phyloP scores from a whole-genome alignment of 1,140 invertebrate species.

The Drosophila nigromelanica region DNA sequence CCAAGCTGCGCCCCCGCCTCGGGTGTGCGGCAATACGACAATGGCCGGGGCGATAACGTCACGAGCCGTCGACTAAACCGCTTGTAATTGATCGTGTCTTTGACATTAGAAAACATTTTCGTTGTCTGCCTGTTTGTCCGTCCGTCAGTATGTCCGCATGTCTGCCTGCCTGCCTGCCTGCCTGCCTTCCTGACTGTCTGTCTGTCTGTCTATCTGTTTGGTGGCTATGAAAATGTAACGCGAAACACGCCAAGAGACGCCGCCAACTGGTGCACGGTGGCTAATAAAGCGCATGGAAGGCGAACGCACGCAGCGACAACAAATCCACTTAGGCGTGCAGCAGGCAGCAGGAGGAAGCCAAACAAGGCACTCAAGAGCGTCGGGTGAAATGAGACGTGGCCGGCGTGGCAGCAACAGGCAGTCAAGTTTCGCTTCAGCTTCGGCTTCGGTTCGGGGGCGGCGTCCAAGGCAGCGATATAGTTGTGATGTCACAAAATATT shows the following conservation, averaged over 20 bases:
- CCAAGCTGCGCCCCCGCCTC: neutral
- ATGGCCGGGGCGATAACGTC: slow-evolving; percentile 33
- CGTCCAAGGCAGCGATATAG: neutral
- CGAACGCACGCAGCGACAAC: slow-evolving; percentile 49
- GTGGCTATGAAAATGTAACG: slow-evolving; percentile 47
- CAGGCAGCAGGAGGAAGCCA: slow-evolving; percentile 44
- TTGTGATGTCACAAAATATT: too few species aligned
- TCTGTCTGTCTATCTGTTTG: slow-evolving; percentile 3
- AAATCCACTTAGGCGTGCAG: slow-evolving; percentile 57
- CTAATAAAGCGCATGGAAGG: slow-evolving; percentile 54
- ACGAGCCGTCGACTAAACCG: slow-evolving; percentile 40
- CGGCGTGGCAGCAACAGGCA: slow-evolving; percentile 19
- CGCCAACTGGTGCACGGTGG: slow-evolving; percentile 53
- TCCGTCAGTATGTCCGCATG: neutral
- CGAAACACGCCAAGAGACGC: slow-evolving; percentile 50
- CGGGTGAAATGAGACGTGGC: slow-evolving; percentile 51
- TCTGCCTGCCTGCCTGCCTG: too few species aligned
- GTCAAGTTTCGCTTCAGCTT: neutral
- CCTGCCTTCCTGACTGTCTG: slow-evolving; percentile 1
- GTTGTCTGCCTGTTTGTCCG: slow-evolving; percentile 11
- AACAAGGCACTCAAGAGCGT: slow-evolving; percentile 39
- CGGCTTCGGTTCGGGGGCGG: neutral
- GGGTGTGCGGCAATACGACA: neutral
- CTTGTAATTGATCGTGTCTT: slow-evolving; percentile 55
- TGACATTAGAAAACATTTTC: slow-evolving; percentile 53